Conservation (phyloP, 2,113 vertebrate genomes). For the Tachysurus vachellii region DNA sequence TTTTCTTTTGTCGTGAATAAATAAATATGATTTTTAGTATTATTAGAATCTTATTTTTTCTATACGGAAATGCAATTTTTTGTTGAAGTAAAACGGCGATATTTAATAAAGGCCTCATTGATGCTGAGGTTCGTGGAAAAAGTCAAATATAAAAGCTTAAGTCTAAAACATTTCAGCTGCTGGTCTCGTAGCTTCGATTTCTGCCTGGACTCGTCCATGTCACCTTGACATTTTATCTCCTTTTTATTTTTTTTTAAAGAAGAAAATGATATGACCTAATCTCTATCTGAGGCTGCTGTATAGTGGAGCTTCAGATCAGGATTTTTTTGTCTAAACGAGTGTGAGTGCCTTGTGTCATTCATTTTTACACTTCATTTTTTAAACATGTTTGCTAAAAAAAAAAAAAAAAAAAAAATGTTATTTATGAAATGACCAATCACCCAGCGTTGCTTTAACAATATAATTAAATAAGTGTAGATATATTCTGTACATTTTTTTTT, state of each 20-base stretch:
- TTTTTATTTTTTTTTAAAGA: neutral
- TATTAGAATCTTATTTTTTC: neutral
- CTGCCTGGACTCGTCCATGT: neutral
- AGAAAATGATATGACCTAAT: neutral
- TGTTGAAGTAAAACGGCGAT: neutral
- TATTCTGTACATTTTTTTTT: neutral
- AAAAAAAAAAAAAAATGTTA: too few species aligned
- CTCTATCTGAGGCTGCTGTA: neutral
- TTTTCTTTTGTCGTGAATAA: constrained; percentile 7
- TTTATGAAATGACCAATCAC: neutral
- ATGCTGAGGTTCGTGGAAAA: neutral
- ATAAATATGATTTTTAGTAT: neutral
- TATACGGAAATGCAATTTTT: neutral
- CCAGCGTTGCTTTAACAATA: too few species aligned
- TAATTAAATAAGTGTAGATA: neutral
- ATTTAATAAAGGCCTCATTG: neutral
- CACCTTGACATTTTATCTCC: neutral
- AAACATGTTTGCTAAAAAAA: neutral
- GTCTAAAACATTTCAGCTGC: neutral
- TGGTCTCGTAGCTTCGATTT: neutral
- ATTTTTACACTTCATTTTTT: neutral
- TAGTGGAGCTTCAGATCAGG: neutral
- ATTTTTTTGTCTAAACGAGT: neutral
- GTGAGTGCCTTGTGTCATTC: neutral
- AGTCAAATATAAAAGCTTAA: constrained; percentile 12